Percentiles rank a stretch among this genome's conserved stretches.
Evolutionary conservation across 2,797 vertebrate species (phyloP).

Genomic region (Capromys pilorides): DNA sequence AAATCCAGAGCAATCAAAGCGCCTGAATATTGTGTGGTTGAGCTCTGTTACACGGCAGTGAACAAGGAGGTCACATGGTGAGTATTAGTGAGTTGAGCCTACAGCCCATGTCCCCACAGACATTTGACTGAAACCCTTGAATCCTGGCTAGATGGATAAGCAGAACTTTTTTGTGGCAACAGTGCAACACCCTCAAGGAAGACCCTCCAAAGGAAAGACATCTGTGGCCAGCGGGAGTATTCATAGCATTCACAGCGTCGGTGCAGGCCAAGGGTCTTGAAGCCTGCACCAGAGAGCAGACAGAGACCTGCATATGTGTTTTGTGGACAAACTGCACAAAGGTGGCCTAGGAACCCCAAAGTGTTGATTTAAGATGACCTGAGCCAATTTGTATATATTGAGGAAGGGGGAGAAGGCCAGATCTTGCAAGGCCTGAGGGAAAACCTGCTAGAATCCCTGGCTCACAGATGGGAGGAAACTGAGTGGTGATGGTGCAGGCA

Average conservation of each 20-base stretch:
- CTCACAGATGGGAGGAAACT: slow-evolving; percentile 86
- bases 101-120: no score
- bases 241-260: no score
- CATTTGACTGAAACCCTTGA: no score
- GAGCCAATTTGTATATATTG: slow-evolving; percentile 86
- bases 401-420: slow-evolving; percentile 89
- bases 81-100: no score
- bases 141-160: no score
- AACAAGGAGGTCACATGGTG: no score
- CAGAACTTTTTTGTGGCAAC: no score
- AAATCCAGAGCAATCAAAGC: background rate
- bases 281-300: slow-evolving; percentile 11
- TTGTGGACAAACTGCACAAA: slow-evolving; percentile 89
- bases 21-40: background rate
- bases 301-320: slow-evolving; percentile 92
- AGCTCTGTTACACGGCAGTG: background rate
- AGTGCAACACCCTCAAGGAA: no score
- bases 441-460: slow-evolving; percentile 92
- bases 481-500: slow-evolving; percentile 85
- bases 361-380: slow-evolving; percentile 90
- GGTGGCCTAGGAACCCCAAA: background rate
- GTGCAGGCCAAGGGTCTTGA: slow-evolving; percentile 29
- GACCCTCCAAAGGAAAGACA: no score
- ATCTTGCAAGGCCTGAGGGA: slow-evolving; percentile 92
- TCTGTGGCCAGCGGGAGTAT: no score